phyloP scores from a whole-genome alignment of 1,140 invertebrate genomes.

The Prorops nasuta region DNA sequence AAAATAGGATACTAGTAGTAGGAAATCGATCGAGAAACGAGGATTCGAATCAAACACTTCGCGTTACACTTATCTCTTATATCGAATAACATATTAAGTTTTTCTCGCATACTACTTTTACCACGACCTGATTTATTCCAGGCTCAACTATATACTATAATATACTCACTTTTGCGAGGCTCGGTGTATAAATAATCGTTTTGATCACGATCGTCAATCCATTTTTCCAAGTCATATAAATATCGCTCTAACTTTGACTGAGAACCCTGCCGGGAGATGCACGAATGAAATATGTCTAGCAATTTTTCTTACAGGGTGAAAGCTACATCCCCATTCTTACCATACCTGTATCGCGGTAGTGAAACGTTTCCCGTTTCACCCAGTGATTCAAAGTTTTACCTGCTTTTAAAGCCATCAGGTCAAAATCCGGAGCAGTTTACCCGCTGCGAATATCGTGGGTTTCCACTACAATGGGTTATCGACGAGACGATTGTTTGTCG shows the following conservation, averaged over 20 bases:
- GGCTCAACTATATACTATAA: slow-evolving; percentile 6
- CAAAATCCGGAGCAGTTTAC: slow-evolving; percentile 20
- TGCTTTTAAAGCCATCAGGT: slow-evolving; percentile 5
- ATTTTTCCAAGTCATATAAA: slow-evolving; percentile 21
- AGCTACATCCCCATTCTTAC: slow-evolving; percentile 23
- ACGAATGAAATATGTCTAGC: slow-evolving; percentile 30
- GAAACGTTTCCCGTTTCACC: background rate
- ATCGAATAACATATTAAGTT: too few relatives aligned
- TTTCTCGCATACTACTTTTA: background rate
- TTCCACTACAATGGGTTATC: slow-evolving; percentile 5
- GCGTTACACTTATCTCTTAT: too few relatives aligned
- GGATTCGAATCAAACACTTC: too few relatives aligned
- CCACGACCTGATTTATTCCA: slow-evolving; percentile 11
- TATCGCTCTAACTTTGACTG: slow-evolving; percentile 6
- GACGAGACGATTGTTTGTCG: slow-evolving; percentile 11
- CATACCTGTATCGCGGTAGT: background rate
- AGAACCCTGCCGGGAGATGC: slow-evolving; percentile 21
- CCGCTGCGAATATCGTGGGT: slow-evolving; percentile 2
- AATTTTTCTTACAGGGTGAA: slow-evolving; percentile 38
- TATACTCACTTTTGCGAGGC: slow-evolving; percentile 1
- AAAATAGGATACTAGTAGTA: too few relatives aligned
- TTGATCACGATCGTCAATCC: slow-evolving; percentile 13
- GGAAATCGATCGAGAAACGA: too few relatives aligned
- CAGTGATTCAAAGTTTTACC: background rate
- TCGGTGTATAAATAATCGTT: slow-evolving; percentile 17